Conservation (phyloP, 2,797 vertebrate genomes). For the Urophycis tenuis region DNA sequence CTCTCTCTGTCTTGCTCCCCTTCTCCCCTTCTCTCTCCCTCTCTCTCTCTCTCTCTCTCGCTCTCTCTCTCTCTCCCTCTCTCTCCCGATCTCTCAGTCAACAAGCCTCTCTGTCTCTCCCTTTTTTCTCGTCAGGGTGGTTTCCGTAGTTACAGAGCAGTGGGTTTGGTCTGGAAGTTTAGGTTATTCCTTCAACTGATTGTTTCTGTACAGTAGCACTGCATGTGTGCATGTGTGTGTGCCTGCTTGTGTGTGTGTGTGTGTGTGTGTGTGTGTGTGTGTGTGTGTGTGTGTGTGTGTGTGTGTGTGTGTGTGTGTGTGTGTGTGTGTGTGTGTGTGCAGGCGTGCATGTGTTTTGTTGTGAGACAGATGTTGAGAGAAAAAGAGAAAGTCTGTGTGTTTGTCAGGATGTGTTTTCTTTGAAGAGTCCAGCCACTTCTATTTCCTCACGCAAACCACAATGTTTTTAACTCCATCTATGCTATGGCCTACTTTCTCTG, state of each 20-base stretch:
- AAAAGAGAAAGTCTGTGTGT: neutral
- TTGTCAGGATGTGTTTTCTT: neutral
- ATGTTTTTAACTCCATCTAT: neutral
- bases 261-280: no score
- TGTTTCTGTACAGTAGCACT: neutral
- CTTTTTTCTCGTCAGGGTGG: neutral
- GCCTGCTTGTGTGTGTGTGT: neutral
- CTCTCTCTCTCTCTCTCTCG: neutral
- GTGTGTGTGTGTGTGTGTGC: neutral
- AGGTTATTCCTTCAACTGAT: slow-evolving; percentile 19
- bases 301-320: no score
- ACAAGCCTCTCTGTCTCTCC: neutral
- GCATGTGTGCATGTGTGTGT: neutral
- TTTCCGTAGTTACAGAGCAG: neutral
- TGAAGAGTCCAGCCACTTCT: slow-evolving; percentile 11
- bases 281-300: no score
- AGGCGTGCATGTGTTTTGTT: neutral
- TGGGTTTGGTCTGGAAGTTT: neutral
- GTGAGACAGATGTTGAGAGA: neutral
- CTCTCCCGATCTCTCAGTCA: neutral
- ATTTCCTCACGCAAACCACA: neutral
- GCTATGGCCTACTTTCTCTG: no score
- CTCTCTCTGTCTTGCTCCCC: no score
- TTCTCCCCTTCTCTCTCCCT: neutral
- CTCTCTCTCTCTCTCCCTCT: neutral